Evolutionary conservation across 2,797 vertebrate species (phyloP).

Genomic region (Staurois parvus): DNA sequence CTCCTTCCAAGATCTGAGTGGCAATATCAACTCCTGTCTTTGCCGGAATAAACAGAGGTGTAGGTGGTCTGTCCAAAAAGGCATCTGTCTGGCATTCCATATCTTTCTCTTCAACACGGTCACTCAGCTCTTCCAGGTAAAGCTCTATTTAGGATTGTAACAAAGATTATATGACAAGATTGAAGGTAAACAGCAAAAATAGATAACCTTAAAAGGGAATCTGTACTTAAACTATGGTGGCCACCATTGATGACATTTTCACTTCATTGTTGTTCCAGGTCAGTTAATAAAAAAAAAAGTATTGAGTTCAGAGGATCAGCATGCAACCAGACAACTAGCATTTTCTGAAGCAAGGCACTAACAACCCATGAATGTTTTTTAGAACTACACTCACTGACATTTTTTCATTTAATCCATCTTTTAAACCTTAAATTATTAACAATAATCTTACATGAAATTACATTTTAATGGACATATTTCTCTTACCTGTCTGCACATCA

Average conservation of each 20-base stretch:
- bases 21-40: conserved; percentile 88
- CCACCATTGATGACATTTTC: not conserved
- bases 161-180: not conserved
- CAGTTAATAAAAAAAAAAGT: not conserved
- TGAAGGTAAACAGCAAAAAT: not conserved
- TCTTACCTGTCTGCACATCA: conserved; percentile 90
- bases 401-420: too few relatives aligned
- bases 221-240: not conserved
- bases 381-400: too few relatives aligned
- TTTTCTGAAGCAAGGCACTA: too few relatives aligned
- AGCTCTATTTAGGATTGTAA: conserved; percentile 79
- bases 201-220: too few relatives aligned
- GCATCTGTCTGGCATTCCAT: conserved; percentile 91
- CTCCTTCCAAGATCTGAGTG: conserved; percentile 92
- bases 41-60: conserved; percentile 89
- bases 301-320: too few relatives aligned
- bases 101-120: conserved; percentile 76
- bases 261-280: not conserved
- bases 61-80: conserved; percentile 88
- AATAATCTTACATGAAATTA: not conserved
- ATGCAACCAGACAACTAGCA: too few relatives aligned
- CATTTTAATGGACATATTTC: not conserved
- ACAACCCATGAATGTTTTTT: too few relatives aligned
- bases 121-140: conserved; percentile 91
- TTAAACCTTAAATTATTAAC: too few relatives aligned